These are phyloP conservation scores for Philaenus spumarius DNA, from an alignment of 1,140 invertebrate species.

Conservation along the genomic window DNA sequence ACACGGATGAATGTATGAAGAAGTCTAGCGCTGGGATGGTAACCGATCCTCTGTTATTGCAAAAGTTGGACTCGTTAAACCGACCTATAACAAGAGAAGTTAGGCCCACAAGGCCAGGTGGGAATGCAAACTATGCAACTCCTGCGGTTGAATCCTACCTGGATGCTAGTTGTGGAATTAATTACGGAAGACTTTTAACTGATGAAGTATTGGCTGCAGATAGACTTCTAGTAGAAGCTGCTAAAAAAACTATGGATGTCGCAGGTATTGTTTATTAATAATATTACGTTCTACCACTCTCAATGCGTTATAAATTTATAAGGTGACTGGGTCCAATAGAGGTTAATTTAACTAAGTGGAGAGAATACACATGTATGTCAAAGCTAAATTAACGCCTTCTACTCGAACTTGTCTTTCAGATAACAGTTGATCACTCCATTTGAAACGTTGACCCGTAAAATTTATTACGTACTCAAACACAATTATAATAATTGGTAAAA, in stretches of 20 bases:
- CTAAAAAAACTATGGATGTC: constrained; percentile 75
- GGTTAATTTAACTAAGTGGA: too few species aligned
- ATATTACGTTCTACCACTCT: too few species aligned
- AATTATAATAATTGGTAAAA: too few species aligned
- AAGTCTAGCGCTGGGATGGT: constrained; percentile 42
- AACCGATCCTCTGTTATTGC: constrained; percentile 59
- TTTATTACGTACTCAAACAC: too few species aligned
- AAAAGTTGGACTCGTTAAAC: constrained; percentile 53
- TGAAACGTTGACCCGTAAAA: too few species aligned
- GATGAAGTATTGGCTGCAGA: constrained; percentile 81
- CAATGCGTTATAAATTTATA: too few species aligned
- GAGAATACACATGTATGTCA: too few species aligned
- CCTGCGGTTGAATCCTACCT: constrained; percentile 45
- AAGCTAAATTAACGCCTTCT: too few species aligned
- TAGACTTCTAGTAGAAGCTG: constrained; percentile 65
- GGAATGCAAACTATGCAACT: neutral
- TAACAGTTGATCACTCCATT: too few species aligned
- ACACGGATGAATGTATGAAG: constrained; percentile 47
- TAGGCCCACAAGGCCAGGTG: constrained; percentile 8
- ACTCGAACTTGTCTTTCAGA: too few species aligned
- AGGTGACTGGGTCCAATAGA: too few species aligned
- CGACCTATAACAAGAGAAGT: constrained; percentile 59
- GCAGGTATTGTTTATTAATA: constrained; percentile 64
- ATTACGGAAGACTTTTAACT: constrained; percentile 71
- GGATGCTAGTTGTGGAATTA: constrained; percentile 58